Conservation (phyloP, 2,797 vertebrate species). For the Chelonia mydas region DNA sequence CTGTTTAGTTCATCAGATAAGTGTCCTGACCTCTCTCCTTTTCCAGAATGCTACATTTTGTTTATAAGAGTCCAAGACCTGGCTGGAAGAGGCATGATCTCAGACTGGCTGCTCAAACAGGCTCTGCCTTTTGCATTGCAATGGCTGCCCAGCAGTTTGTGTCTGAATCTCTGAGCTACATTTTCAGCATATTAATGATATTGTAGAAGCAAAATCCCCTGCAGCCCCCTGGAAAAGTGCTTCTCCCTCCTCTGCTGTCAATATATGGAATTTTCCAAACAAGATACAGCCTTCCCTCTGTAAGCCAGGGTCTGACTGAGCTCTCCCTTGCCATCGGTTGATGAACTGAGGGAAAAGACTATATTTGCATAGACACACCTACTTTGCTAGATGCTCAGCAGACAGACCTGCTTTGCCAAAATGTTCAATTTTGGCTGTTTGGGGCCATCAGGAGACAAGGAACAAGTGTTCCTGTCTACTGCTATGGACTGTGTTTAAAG, state of each 20-base stretch:
- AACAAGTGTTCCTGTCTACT: too few relatives aligned
- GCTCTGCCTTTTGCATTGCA: background rate
- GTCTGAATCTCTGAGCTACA: background rate
- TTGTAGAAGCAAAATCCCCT: background rate
- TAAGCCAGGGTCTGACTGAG: background rate
- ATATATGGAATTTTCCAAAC: background rate
- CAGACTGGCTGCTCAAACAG: background rate
- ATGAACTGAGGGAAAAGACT: background rate
- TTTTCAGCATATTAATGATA: background rate
- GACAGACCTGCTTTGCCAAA: too few relatives aligned
- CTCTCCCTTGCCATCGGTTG: background rate
- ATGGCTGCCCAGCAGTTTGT: background rate
- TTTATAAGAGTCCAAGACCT: background rate
- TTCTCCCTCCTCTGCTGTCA: background rate
- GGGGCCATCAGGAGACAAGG: too few relatives aligned
- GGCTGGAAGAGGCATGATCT: background rate
- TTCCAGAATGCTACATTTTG: background rate
- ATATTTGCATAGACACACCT: too few relatives aligned
- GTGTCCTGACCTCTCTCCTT: background rate
- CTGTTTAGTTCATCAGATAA: background rate
- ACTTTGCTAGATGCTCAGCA: too few relatives aligned
- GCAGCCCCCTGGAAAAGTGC: background rate
- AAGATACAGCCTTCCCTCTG: background rate
- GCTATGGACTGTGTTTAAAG: too few relatives aligned
- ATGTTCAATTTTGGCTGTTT: too few relatives aligned